A percentile compares a stretch with the other conserved stretches of the same genome.
Evolutionary conservation across 1,140 invertebrate genomes (phyloP).

Genomic region (Leptoteleia sp.): DNA sequence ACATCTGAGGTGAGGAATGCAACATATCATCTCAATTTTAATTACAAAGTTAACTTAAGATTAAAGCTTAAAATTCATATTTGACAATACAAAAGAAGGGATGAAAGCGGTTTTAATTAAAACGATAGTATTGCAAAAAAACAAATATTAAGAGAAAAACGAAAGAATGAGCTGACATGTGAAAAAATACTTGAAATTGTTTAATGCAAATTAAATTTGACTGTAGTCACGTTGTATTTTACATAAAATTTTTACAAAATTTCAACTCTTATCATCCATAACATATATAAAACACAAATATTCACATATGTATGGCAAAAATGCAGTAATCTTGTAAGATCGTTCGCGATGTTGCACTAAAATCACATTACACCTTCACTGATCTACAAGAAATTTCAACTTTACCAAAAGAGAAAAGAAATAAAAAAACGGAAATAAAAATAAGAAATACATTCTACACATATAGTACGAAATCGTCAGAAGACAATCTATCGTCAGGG

Average conservation of each 20-base stretch:
- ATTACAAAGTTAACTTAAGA: slow-evolving; percentile 56
- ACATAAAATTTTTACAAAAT: slow-evolving; percentile 65
- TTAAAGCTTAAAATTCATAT: slow-evolving; percentile 54
- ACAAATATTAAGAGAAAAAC: slow-evolving; percentile 1
- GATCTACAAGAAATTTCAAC: slow-evolving; percentile 60
- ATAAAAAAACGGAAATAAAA: slow-evolving; percentile 19
- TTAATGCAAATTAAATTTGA: slow-evolving; percentile 58
- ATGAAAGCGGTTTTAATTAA: slow-evolving; percentile 5
- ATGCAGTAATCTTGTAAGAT: slow-evolving; percentile 63
- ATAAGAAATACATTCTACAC: slow-evolving; percentile 33
- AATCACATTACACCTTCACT: slow-evolving; percentile 59
- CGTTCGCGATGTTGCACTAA: slow-evolving; percentile 52
- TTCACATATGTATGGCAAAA: slow-evolving; percentile 63
- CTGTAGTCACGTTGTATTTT: slow-evolving; percentile 64
- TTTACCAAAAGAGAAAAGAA: slow-evolving; percentile 27
- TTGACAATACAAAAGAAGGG: slow-evolving; percentile 26
- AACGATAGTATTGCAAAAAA: background rate
- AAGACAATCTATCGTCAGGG: slow-evolving; percentile 42
- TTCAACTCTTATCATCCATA: slow-evolving; percentile 64
- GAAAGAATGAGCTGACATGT: slow-evolving; percentile 6
- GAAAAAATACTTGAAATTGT: slow-evolving; percentile 50
- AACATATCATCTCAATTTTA: slow-evolving; percentile 58
- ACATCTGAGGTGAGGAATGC: slow-evolving; percentile 52
- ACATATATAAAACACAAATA: slow-evolving; percentile 65
- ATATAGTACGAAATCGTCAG: slow-evolving; percentile 36